phyloP scores from a whole-genome alignment of 2,113 vertebrate species.

The Aepyceros melampus region DNA sequence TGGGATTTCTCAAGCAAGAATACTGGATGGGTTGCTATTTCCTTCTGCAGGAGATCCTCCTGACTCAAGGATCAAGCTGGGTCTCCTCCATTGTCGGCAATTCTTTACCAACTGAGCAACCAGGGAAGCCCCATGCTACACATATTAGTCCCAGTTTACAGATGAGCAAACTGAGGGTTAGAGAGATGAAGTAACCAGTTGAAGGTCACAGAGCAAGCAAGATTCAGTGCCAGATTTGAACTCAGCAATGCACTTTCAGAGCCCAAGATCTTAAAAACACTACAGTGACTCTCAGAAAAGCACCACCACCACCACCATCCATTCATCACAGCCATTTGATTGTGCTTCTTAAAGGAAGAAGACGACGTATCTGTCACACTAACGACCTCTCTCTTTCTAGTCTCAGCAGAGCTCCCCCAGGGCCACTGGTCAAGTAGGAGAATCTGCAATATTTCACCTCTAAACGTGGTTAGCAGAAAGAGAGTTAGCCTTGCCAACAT shows the following conservation, averaged over 20 bases:
- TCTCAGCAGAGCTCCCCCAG: background rate
- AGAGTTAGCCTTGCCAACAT: background rate
- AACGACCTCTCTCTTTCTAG: background rate
- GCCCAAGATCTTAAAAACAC: background rate
- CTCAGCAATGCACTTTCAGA: background rate
- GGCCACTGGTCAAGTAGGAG: background rate
- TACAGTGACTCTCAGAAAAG: background rate
- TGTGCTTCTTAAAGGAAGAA: background rate
- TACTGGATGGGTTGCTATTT: background rate
- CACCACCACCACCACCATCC: background rate
- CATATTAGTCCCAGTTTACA: background rate
- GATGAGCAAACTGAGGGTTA: background rate
- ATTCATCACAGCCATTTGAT: background rate
- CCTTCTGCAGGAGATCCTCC: background rate
- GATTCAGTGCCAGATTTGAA: background rate
- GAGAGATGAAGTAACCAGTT: background rate
- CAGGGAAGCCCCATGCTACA: background rate
- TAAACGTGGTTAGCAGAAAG: background rate
- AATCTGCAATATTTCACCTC: background rate
- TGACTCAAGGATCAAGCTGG: background rate
- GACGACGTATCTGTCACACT: accelerated
- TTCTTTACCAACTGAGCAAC: background rate
- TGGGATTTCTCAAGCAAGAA: background rate
- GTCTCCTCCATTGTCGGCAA: background rate
- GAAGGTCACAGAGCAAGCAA: background rate